These are phyloP conservation scores for Amblyteles armatorius DNA, from an alignment of 2,888 invertebrate species.

Conservation along the genomic window DNA sequence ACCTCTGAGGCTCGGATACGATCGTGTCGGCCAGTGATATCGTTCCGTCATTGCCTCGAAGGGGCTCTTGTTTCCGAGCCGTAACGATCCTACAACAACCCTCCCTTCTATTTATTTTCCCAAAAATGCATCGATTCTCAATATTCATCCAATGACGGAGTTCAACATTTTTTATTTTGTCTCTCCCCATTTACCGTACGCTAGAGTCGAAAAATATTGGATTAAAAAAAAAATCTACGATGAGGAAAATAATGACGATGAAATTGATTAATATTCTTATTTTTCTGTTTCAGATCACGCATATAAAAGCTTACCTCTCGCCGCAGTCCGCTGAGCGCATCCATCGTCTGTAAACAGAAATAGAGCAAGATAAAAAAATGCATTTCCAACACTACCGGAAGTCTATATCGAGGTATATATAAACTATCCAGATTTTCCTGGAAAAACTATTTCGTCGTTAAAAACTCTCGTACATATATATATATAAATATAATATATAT, in stretches of 20 bases:
- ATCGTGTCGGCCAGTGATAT: constrained; percentile 73
- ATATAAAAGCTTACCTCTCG: constrained; percentile 73
- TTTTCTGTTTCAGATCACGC: constrained; percentile 50
- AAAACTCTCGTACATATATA: constrained; percentile 9
- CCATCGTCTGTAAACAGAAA: constrained; percentile 70
- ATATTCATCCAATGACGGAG: not conserved
- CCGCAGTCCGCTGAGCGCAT: constrained; percentile 70
- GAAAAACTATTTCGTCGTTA: constrained; percentile 37
- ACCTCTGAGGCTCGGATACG: constrained; percentile 75
- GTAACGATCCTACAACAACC: constrained; percentile 72
- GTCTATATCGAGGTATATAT: constrained; percentile 24
- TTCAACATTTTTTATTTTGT: not conserved
- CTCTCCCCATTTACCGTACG: not conserved
- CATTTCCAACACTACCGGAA: constrained; percentile 30
- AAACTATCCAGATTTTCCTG: constrained; percentile 19
- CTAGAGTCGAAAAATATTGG: constrained; percentile 19
- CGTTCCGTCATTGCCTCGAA: constrained; percentile 73
- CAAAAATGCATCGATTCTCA: not conserved
- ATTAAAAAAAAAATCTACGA: constrained; percentile 62
- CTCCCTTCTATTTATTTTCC: constrained; percentile 59
- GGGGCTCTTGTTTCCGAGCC: constrained; percentile 77
- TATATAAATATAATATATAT: constrained; percentile 24
- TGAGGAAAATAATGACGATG: not conserved
- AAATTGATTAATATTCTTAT: not conserved
- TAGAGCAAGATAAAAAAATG: constrained; percentile 35